Conservation (phyloP, 2,888 invertebrate species). For the Ommatoiulus sabulosus region DNA sequence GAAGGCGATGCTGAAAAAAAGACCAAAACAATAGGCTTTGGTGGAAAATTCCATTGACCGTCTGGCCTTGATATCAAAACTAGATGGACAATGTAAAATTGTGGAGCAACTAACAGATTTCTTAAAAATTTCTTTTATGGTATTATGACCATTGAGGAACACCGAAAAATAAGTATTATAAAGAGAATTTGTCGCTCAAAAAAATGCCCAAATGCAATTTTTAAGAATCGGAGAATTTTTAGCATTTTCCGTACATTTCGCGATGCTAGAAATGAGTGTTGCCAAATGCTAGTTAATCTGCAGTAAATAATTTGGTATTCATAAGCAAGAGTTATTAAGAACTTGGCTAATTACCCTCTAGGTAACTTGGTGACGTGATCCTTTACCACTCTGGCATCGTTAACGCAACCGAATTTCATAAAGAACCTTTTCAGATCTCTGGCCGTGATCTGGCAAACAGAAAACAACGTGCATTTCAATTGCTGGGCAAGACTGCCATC, state of each 20-base stretch:
- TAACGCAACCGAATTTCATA: slow-evolving; percentile 47
- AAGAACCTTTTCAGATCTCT: slow-evolving; percentile 45
- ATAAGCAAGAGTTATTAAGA: neutral
- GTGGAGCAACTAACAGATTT: no score
- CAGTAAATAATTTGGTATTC: no score
- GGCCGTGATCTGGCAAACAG: slow-evolving; percentile 32
- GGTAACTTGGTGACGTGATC: slow-evolving; percentile 49
- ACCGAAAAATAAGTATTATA: no score
- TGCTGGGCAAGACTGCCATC: neutral
- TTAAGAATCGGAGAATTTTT: neutral
- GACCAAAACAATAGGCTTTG: neutral
- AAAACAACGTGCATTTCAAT: slow-evolving; percentile 7
- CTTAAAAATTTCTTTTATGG: no score
- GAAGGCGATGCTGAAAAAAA: slow-evolving; percentile 52
- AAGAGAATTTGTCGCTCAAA: no score
- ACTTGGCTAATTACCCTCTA: slow-evolving; percentile 41
- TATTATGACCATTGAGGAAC: no score
- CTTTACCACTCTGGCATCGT: neutral
- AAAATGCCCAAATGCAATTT: no score
- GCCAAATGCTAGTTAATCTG: no score
- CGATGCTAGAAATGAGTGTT: neutral
- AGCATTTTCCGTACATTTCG: no score
- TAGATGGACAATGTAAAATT: no score
- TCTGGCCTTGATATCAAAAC: neutral
- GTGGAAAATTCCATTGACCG: neutral